Evolutionary conservation across 2,797 vertebrate species (phyloP).

Genomic region (Xenentodon cancila): DNA sequence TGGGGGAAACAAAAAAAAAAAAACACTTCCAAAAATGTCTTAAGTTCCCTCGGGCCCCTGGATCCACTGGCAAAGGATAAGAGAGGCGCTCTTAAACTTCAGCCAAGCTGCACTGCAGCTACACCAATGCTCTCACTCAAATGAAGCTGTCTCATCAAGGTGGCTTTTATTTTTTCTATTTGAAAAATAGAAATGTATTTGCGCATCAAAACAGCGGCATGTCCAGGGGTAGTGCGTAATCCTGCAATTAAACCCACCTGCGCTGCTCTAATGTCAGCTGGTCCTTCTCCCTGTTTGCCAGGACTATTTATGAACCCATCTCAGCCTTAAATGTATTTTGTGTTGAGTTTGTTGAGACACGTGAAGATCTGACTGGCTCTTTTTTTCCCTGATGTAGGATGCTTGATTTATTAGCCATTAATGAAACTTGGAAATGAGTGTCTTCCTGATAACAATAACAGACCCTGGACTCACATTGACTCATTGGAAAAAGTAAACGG

Average conservation of each 20-base stretch:
- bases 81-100: constrained; percentile 43
- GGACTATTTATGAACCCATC: constrained; percentile 35
- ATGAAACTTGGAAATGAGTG: constrained; percentile 32
- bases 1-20: constrained; percentile 23
- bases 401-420: constrained; percentile 56
- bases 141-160: constrained; percentile 57
- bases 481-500: not conserved
- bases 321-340: constrained; percentile 38
- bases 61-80: constrained; percentile 76
- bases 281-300: not conserved
- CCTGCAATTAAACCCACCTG: constrained; percentile 42
- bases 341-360: constrained; percentile 29
- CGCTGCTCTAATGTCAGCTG: constrained; percentile 24
- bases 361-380: constrained; percentile 28
- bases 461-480: not conserved
- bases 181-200: constrained; percentile 35
- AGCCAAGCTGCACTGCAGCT: constrained; percentile 59
- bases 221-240: constrained; percentile 15
- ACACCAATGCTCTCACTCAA: constrained; percentile 35
- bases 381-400: constrained; percentile 42
- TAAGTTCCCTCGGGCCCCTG: constrained; percentile 65
- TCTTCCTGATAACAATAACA: constrained; percentile 15
- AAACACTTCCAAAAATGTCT: constrained; percentile 56
- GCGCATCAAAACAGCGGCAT: constrained; percentile 19
- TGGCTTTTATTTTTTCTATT: constrained; percentile 33